phyloP scores from a whole-genome alignment of 64 coral and sea anemone species.

The Dendronephthya gigantea region DNA sequence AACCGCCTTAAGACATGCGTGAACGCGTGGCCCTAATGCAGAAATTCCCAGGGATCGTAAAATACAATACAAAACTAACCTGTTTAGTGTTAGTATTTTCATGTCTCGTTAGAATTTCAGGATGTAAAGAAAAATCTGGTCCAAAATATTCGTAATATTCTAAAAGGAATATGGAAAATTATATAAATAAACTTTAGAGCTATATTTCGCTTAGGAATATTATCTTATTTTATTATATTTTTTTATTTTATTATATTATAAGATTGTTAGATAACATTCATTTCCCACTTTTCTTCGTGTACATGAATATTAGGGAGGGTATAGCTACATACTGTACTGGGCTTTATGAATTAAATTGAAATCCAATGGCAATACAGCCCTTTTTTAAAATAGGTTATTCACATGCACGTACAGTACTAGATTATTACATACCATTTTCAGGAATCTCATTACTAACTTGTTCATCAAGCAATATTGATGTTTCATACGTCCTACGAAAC shows the following conservation, averaged over 20 bases:
- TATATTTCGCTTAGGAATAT: not conserved
- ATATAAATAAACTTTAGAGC: not conserved
- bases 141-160: slow-evolving; percentile 3
- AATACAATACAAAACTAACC: not conserved
- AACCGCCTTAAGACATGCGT: too few relatives aligned
- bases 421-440: slow-evolving; percentile 53
- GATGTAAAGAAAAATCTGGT: slow-evolving; percentile 5
- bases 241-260: too few relatives aligned
- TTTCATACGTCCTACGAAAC: slow-evolving; percentile 70
- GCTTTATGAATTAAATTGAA: too few relatives aligned
- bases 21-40: too few relatives aligned
- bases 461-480: slow-evolving; percentile 67
- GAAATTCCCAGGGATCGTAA: too few relatives aligned
- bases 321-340: too few relatives aligned
- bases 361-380: too few relatives aligned
- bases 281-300: too few relatives aligned
- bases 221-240: too few relatives aligned
- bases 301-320: too few relatives aligned
- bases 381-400: too few relatives aligned
- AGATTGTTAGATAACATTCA: too few relatives aligned
- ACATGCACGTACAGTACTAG: not conserved
- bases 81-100: slow-evolving; percentile 1
- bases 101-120: not conserved
- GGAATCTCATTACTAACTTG: slow-evolving; percentile 83
- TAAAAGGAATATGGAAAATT: not conserved